Evolutionary conservation across 2,888 invertebrate genomes (phyloP).

Genomic region (Galerucella calmariensis): DNA sequence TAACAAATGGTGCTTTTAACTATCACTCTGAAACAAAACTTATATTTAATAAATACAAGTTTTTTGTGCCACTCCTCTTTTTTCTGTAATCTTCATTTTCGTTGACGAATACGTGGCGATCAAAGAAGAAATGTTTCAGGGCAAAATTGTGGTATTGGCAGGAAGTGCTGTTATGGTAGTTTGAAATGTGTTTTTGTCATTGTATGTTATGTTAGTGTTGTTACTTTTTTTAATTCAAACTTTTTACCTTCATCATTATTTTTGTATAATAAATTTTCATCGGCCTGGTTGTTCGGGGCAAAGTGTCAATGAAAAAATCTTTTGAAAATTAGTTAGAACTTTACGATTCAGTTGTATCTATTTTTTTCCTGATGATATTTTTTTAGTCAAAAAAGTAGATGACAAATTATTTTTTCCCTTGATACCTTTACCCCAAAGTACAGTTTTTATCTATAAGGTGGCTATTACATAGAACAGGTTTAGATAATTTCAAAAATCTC

Average conservation of each 20-base stretch:
- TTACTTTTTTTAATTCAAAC: slow-evolving; percentile 13
- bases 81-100: slow-evolving; percentile 10
- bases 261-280: slow-evolving; percentile 9
- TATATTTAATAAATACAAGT: too few species aligned
- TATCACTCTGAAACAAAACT: too few species aligned
- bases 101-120: slow-evolving; percentile 58
- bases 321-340: not conserved
- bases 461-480: not conserved
- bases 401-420: slow-evolving; percentile 3
- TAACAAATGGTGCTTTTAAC: too few species aligned
- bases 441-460: not conserved
- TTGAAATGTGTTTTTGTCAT: slow-evolving; percentile 44
- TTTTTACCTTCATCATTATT: slow-evolving; percentile 2
- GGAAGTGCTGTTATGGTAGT: slow-evolving; percentile 57
- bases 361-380: not conserved
- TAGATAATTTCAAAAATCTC: not conserved
- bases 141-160: slow-evolving; percentile 54
- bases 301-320: slow-evolving; percentile 5
- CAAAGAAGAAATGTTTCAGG: slow-evolving; percentile 66
- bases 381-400: not conserved
- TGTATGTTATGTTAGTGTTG: slow-evolving; percentile 28
- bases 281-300: slow-evolving; percentile 8
- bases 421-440: not conserved
- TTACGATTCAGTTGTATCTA: not conserved
- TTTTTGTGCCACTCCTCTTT: slow-evolving; percentile 2